These are phyloP conservation scores for Ptilorrhoa leucosticta DNA, from an alignment of 2,113 vertebrate species.

Conservation along the genomic window DNA sequence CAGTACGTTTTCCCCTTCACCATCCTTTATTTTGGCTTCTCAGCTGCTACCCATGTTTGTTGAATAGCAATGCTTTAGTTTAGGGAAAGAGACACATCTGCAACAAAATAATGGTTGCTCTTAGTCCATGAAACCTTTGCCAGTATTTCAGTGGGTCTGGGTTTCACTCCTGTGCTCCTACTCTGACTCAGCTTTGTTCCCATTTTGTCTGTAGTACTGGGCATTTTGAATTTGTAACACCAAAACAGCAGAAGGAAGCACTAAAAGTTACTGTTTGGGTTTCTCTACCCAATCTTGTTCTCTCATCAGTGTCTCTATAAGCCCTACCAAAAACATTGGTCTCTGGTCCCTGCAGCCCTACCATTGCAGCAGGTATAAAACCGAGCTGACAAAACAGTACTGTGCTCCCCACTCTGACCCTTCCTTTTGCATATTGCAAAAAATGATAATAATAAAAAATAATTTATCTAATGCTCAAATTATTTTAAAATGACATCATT, in stretches of 20 bases:
- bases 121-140: not conserved
- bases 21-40: not conserved
- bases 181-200: not conserved
- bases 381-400: not conserved
- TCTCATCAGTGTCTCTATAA: not conserved
- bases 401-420: rapidly evolving
- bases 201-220: not conserved
- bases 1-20: not conserved
- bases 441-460: not conserved
- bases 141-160: not conserved
- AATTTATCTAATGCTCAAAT: rapidly evolving
- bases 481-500: not conserved
- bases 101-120: not conserved
- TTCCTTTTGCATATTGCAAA: not conserved
- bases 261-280: not conserved
- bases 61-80: not conserved
- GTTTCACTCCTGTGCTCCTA: not conserved
- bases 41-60: rapidly evolving
- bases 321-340: not conserved
- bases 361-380: not conserved
- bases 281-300: not conserved
- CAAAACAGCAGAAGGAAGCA: not conserved
- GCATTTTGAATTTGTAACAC: not conserved
- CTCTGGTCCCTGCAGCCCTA: not conserved
- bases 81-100: not conserved